These are phyloP conservation scores for Cheiracanthium punctorium DNA, from an alignment of 2,888 invertebrate species.

Conservation along the genomic window DNA sequence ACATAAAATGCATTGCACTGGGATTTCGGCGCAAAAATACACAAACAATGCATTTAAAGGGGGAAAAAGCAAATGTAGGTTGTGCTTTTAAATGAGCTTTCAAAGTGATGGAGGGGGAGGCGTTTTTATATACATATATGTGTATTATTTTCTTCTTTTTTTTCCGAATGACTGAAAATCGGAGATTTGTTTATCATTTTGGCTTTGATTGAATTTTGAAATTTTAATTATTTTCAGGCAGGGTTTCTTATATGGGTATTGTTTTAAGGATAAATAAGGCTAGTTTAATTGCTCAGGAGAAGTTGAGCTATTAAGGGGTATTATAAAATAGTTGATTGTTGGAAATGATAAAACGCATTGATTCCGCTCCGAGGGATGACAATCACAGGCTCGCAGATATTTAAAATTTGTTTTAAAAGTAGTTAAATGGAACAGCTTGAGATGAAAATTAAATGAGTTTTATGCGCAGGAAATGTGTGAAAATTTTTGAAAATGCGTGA, in stretches of 20 bases:
- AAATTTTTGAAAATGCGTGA: too few relatives aligned
- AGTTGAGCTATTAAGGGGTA: background rate
- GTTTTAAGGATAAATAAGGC: background rate
- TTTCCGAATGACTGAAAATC: constrained; percentile 13
- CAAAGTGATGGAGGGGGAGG: background rate
- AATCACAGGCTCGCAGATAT: too few relatives aligned
- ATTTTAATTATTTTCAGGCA: constrained; percentile 13
- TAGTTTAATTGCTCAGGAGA: background rate
- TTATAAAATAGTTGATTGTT: background rate
- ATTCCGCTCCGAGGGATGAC: background rate
- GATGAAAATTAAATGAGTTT: too few relatives aligned
- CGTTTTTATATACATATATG: too few relatives aligned
- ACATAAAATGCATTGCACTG: background rate
- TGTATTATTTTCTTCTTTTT: too few relatives aligned
- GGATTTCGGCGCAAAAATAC: constrained; percentile 14
- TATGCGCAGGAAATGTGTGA: too few relatives aligned
- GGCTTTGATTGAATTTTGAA: constrained; percentile 20
- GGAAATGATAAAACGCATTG: background rate
- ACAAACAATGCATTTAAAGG: constrained; percentile 16
- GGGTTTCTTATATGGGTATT: background rate
- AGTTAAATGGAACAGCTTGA: too few relatives aligned
- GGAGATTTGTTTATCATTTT: constrained; percentile 16
- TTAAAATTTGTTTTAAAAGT: too few relatives aligned
- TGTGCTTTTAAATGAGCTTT: constrained; percentile 9
- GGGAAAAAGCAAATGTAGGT: constrained; percentile 14